phyloP scores from a whole-genome alignment of 2,888 invertebrate species.

The Ypsolopha sequella region DNA sequence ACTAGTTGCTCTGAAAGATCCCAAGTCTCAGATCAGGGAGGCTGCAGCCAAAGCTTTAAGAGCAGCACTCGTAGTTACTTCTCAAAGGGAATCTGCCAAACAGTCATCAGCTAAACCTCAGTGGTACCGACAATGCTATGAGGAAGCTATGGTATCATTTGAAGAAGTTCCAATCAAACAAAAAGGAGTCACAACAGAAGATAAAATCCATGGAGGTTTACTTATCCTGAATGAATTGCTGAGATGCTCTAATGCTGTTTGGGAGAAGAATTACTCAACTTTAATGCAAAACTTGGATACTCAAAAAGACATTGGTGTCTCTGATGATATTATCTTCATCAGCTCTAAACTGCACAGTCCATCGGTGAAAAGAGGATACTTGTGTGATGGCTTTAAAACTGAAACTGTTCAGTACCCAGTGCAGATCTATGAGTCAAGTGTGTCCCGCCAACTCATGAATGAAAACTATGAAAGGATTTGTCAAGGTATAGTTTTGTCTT shows the following conservation, averaged over 20 bases:
- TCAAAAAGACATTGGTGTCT: conserved; percentile 53
- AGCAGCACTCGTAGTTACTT: conserved; percentile 94
- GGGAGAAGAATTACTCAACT: conserved; percentile 85
- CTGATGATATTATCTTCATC: conserved; percentile 70
- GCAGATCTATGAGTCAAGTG: conserved; percentile 86
- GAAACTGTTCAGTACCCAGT: conserved; percentile 66
- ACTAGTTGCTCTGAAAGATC: conserved; percentile 91
- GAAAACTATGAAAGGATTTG: conserved; percentile 89
- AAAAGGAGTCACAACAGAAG: conserved; percentile 87
- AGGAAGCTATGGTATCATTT: conserved; percentile 87
- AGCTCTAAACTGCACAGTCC: conserved; percentile 72
- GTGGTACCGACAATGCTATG: conserved; percentile 95
- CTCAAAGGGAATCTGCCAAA: conserved; percentile 95
- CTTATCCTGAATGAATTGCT: conserved; percentile 94
- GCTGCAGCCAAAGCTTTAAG: conserved; percentile 95
- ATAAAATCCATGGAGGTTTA: conserved; percentile 92
- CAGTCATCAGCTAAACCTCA: conserved; percentile 88
- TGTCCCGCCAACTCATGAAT: conserved; percentile 84
- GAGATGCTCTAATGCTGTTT: conserved; percentile 88
- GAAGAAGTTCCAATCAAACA: conserved; percentile 77
- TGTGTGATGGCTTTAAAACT: conserved; percentile 61
- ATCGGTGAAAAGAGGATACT: conserved; percentile 65
- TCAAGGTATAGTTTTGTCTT: conserved; percentile 39
- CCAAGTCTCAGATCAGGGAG: conserved; percentile 91
- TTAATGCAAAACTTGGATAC: conserved; percentile 73